phyloP scores from a whole-genome alignment of 2,888 invertebrate genomes.

The Slavum lentiscoides region DNA sequence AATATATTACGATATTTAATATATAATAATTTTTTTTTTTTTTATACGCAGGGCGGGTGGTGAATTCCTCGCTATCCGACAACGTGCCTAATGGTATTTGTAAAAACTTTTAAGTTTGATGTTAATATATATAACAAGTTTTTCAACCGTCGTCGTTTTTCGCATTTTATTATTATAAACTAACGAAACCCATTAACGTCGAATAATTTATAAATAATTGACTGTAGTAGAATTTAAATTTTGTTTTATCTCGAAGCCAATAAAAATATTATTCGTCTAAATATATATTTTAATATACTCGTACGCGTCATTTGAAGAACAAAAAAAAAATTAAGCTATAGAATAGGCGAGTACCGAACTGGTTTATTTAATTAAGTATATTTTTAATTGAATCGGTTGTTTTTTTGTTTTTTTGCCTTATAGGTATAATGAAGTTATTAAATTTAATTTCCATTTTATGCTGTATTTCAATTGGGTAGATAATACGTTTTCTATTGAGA shows the following conservation, averaged over 20 bases:
- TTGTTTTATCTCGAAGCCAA: background rate
- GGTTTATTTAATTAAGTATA: background rate
- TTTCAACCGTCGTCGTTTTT: background rate
- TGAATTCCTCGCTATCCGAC: background rate
- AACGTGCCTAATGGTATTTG: background rate
- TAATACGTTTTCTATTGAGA: too few relatives aligned
- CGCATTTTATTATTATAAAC: background rate
- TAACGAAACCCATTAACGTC: background rate
- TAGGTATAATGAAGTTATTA: too few relatives aligned
- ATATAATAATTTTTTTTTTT: background rate
- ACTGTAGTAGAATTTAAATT: background rate
- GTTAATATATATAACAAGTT: constrained; percentile 17
- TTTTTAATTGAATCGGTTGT: background rate
- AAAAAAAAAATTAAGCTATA: background rate
- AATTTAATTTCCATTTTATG: too few relatives aligned
- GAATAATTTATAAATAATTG: constrained; percentile 19
- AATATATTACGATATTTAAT: background rate
- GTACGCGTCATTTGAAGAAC: background rate
- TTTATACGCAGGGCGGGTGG: background rate
- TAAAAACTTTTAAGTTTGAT: constrained; percentile 3
- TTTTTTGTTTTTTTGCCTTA: too few relatives aligned
- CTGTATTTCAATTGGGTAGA: too few relatives aligned
- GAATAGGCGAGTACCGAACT: too few relatives aligned
- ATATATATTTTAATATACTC: background rate
- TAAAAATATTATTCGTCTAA: background rate